phyloP scores from a whole-genome alignment of 2,113 vertebrate genomes.

The Scomber colias region DNA sequence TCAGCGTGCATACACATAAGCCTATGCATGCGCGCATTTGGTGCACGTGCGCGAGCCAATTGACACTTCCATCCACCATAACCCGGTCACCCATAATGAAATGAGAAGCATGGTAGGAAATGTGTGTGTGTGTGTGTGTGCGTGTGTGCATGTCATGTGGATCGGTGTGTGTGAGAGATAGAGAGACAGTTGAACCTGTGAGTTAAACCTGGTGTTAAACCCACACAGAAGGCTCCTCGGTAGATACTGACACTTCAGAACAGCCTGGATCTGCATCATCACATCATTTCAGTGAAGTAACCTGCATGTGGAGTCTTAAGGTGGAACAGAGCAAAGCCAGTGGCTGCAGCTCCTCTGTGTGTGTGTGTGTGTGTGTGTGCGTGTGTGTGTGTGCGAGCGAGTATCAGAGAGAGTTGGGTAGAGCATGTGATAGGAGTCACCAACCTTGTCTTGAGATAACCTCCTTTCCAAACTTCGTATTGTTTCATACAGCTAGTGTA shows the following conservation, averaged over 20 bases:
- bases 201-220: slow-evolving; percentile 17
- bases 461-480: slow-evolving; percentile 56
- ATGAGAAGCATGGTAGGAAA: slow-evolving; percentile 39
- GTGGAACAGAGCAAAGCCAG: slow-evolving; percentile 3
- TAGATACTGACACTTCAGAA: slow-evolving; percentile 32
- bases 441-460: slow-evolving; percentile 47
- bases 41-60: slow-evolving; percentile 29
- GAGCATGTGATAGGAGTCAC: slow-evolving; percentile 36
- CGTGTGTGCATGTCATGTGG: slow-evolving; percentile 10
- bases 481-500: slow-evolving; percentile 9
- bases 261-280: slow-evolving; percentile 52
- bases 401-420: not conserved
- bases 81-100: slow-evolving; percentile 71
- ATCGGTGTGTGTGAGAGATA: not conserved
- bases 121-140: slow-evolving; percentile 13
- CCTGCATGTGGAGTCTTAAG: slow-evolving; percentile 45
- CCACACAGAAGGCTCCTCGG: slow-evolving; percentile 21
- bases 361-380: slow-evolving; percentile 33
- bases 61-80: slow-evolving; percentile 57
- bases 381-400: not conserved
- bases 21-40: slow-evolving; percentile 5
- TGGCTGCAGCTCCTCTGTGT: slow-evolving; percentile 9
- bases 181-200: not conserved
- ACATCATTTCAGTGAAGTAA: slow-evolving; percentile 31
- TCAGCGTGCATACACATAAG: slow-evolving; percentile 30